These are phyloP conservation scores for Autographa gamma DNA, from an alignment of 2,888 invertebrate genomes.

Conservation along the genomic window DNA sequence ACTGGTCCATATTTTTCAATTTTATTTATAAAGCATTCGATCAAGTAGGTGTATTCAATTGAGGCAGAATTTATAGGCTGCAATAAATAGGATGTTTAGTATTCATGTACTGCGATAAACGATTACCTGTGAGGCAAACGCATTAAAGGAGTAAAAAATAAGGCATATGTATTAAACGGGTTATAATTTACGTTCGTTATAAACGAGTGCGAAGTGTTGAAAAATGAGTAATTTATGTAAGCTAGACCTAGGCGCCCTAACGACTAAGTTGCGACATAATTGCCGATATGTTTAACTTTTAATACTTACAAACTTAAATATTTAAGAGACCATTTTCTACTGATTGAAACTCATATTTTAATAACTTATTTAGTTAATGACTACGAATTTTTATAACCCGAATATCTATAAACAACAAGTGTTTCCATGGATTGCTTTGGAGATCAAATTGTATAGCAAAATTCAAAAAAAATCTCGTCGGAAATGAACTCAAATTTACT, in stretches of 20 bases:
- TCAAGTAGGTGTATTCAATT: constrained; percentile 34
- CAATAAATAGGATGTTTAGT: constrained; percentile 72
- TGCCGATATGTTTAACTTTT: constrained; percentile 19
- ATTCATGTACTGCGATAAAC: constrained; percentile 69
- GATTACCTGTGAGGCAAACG: constrained; percentile 65
- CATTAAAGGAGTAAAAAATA: constrained; percentile 67
- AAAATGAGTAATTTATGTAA: constrained; percentile 55
- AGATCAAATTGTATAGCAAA: neutral
- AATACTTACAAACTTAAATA: constrained; percentile 14
- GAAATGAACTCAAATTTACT: neutral
- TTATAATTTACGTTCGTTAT: constrained; percentile 59
- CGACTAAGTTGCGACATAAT: constrained; percentile 41
- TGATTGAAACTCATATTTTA: too few relatives aligned
- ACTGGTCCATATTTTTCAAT: too few relatives aligned
- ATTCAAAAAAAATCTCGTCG: neutral
- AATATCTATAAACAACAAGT: neutral
- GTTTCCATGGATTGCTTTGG: neutral
- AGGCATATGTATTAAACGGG: constrained; percentile 64
- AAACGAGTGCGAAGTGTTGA: constrained; percentile 52
- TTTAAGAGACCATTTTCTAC: neutral
- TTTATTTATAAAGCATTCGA: neutral
- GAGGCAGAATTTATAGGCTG: constrained; percentile 60
- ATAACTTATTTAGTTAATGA: too few relatives aligned
- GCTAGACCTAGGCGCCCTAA: constrained; percentile 31
- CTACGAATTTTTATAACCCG: too few relatives aligned